Evolutionary conservation across 2,888 invertebrate genomes (phyloP), one percentile per base, ranked within the genome.

Genomic region (Cloeon dipterum): DNA sequence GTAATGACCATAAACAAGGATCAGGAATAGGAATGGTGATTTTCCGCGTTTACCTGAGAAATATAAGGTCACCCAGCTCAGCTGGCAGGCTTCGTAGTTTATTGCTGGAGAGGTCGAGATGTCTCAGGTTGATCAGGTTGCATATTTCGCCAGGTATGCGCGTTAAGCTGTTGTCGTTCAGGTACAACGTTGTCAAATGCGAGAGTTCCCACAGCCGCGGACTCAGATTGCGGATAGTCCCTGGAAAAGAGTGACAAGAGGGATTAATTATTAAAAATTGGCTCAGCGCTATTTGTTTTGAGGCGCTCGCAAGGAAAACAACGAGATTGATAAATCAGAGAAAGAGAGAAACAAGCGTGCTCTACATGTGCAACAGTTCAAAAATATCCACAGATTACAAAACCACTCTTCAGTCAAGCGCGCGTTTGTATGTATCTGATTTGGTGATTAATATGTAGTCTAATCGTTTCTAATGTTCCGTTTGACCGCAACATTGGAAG

Each of bases 21-120:
- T n/a, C n/a, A n/a, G n/a, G n/a, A n/a, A n/a, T n/a, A n/a, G n/a
- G n/a, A n/a, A n/a, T n/a, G n/a, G n/a, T n/a, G n/a, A n/a, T n/a
- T n/a, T n/a, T n/a, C n/a, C n/a, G n/a, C n/a, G n/a, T n/a, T n/a
- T n/a, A 83, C 85, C 81, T 81, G 53, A 98, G 72, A 56, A 85
- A 76, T 59, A 89, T 82, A 54, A 98, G 74, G 58, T 98, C 94
- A 41, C 98, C 96, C 37, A 98, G 67, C 63, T 98, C 94, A 38
- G 86, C 76, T 44, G 98, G 96, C 58, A 98, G 65, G 55, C 79
- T 81, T 44, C 91, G 70, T 49, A 98, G 65, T 61, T 93, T 91
- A 63, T 98, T 96, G 57, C 76, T 77, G 46, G 93, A 91, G 49
- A 93, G 64, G 63, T 98, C 96, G 46, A 98, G 65, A 44, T 77